Percentiles rank a stretch among this genome's conserved stretches.
phyloP scores from a whole-genome alignment of 2,888 invertebrate genomes.

The Plutella xylostella region DNA sequence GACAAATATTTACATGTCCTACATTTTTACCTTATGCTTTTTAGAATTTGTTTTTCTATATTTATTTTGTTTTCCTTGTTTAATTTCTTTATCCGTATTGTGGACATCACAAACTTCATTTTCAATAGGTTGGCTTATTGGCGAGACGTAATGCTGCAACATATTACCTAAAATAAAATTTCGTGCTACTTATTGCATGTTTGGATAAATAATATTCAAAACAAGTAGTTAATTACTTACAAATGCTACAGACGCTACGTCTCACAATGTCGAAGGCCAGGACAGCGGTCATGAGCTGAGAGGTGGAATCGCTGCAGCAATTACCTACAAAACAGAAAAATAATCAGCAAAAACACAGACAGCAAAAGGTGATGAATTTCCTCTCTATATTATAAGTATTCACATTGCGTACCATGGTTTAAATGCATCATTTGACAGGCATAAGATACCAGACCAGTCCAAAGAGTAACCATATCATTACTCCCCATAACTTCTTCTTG shows the following conservation, averaged over 20 bases:
- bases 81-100: background rate
- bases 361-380: background rate
- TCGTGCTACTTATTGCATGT: background rate
- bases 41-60: background rate
- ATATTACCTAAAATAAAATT: constrained; percentile 58
- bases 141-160: constrained; percentile 64
- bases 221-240: constrained; percentile 31
- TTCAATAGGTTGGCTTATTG: constrained; percentile 47
- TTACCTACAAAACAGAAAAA: constrained; percentile 35
- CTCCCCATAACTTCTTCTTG: constrained; percentile 21
- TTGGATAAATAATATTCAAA: background rate
- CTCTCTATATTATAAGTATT: background rate
- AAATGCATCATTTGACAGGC: constrained; percentile 47
- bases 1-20: no score
- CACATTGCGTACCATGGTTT: constrained; percentile 38
- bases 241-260: constrained; percentile 44
- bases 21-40: background rate
- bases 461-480: constrained; percentile 26
- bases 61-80: background rate
- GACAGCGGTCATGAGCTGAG: constrained; percentile 50
- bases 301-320: constrained; percentile 53
- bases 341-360: background rate
- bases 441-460: constrained; percentile 51
- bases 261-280: constrained; percentile 52
- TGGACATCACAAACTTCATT: constrained; percentile 18